phyloP scores from a whole-genome alignment of 2,797 vertebrate genomes.

The Paedocypris micromegethes region DNA sequence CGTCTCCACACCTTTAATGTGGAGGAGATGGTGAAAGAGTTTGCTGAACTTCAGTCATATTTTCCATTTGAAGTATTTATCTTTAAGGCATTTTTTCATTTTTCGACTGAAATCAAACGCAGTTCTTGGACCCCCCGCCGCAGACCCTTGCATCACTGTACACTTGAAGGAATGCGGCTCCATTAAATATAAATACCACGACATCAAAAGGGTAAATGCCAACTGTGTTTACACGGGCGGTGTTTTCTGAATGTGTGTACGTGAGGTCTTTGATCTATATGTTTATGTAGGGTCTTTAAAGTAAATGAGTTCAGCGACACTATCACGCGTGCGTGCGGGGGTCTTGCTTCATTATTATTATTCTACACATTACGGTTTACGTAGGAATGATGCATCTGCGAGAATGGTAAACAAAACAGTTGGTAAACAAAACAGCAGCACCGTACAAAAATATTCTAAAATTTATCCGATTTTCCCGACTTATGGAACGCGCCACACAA shows the following conservation, averaged over 20 bases:
- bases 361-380: background rate
- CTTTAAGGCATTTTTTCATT: background rate
- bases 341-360: slow-evolving; percentile 37
- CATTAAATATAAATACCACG: slow-evolving; percentile 5
- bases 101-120: background rate
- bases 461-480: too few species aligned
- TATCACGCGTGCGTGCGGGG: slow-evolving; percentile 24
- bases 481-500: too few species aligned
- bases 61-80: background rate
- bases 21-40: background rate
- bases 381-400: too few species aligned
- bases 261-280: slow-evolving; percentile 4
- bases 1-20: background rate
- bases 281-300: slow-evolving; percentile 27
- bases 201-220: slow-evolving; percentile 4
- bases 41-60: background rate
- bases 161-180: background rate
- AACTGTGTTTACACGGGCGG: slow-evolving; percentile 12
- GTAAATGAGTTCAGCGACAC: slow-evolving; percentile 21
- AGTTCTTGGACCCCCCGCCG: background rate
- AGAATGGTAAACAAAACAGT: too few species aligned
- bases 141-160: background rate
- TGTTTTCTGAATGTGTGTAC: slow-evolving; percentile 5
- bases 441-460: too few species aligned
- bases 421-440: too few species aligned